phyloP scores from a whole-genome alignment of 2,888 invertebrate species.

The Spisula solida region DNA sequence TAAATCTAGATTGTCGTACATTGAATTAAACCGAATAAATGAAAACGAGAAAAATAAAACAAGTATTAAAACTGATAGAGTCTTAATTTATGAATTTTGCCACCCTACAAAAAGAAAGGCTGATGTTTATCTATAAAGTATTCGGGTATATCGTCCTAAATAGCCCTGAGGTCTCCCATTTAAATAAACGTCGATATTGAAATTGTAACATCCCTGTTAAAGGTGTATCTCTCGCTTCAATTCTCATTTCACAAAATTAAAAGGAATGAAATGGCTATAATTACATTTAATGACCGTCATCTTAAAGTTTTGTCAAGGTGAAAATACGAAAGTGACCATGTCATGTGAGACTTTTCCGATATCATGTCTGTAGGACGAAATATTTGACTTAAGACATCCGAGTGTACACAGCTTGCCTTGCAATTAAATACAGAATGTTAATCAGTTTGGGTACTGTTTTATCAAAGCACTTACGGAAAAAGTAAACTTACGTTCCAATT shows the following conservation, averaged over 20 bases:
- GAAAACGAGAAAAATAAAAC: conserved; percentile 26
- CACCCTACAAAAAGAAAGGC: conserved; percentile 40
- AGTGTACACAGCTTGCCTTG: neutral
- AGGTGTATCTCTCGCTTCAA: conserved; percentile 39
- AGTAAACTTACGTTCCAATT: too few relatives aligned
- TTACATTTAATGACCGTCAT: conserved; percentile 57
- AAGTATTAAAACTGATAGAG: conserved; percentile 29
- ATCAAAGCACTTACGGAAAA: too few relatives aligned
- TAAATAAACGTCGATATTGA: conserved; percentile 30
- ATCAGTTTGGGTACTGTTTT: too few relatives aligned
- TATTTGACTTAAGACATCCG: neutral
- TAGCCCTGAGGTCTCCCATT: conserved; percentile 32
- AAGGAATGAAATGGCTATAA: conserved; percentile 44
- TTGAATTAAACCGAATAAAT: conserved; percentile 18
- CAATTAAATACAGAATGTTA: neutral
- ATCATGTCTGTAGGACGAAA: neutral
- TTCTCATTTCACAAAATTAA: conserved; percentile 51
- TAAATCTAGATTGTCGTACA: neutral
- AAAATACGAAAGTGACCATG: conserved; percentile 46
- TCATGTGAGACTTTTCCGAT: conserved; percentile 43
- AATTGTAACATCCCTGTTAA: conserved; percentile 44
- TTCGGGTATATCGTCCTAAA: conserved; percentile 39
- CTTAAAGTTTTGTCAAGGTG: conserved; percentile 39
- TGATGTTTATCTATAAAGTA: conserved; percentile 54
- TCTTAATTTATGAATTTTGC: conserved; percentile 41